Evolutionary conservation across 2,888 invertebrate species (phyloP).

Genomic region (Caenorhabditis auriculariae): DNA sequence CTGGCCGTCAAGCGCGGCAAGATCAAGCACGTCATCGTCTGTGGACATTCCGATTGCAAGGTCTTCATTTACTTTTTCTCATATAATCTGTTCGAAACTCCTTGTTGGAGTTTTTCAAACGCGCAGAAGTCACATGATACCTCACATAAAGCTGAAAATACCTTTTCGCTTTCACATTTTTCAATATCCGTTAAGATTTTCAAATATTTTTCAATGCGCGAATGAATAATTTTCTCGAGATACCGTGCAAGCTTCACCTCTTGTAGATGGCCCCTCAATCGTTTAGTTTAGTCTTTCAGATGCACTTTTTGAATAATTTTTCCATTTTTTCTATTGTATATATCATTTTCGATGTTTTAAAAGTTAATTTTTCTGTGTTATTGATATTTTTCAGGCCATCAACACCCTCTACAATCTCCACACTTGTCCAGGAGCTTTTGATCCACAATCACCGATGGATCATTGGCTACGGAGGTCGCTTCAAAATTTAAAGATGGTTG

Average conservation of each 20-base stretch:
- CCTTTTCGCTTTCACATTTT: background rate
- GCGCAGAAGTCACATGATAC: background rate
- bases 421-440: conserved; percentile 68
- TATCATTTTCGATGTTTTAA: too few relatives aligned
- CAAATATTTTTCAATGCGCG: background rate
- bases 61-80: conserved; percentile 59
- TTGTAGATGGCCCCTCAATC: too few relatives aligned
- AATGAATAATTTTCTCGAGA: background rate
- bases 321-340: too few relatives aligned
- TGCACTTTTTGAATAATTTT: too few relatives aligned
- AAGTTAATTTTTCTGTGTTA: too few relatives aligned
- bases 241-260: too few relatives aligned
- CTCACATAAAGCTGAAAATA: background rate
- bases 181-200: background rate
- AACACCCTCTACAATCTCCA: conserved; percentile 82
- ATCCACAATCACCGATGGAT: conserved; percentile 75
- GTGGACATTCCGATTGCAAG: conserved; percentile 96
- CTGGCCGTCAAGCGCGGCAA: conserved; percentile 88
- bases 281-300: too few relatives aligned
- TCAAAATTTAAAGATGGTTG: background rate
- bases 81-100: background rate
- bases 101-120: too few relatives aligned
- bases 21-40: conserved; percentile 86
- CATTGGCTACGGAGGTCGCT: conserved; percentile 80
- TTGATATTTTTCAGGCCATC: conserved; percentile 77